A percentile compares a stretch with the other conserved stretches of the same genome.
Conservation (phyloP, 2,888 invertebrate species). For the Trissolcus brochymenae region DNA sequence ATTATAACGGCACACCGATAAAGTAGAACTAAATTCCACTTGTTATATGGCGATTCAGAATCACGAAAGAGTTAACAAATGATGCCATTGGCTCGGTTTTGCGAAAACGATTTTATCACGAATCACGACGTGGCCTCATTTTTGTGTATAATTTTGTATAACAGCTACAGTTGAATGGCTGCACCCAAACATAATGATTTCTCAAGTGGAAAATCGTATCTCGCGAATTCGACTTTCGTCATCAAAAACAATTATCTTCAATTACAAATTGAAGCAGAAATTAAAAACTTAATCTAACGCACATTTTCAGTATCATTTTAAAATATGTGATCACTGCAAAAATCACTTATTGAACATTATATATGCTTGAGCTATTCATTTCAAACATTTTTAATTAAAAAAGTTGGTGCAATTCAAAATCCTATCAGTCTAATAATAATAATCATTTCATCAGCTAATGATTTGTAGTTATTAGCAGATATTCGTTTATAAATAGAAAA, state of each 20-base stretch:
- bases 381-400: constrained; percentile 42
- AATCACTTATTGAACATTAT: too few relatives aligned
- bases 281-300: too few relatives aligned
- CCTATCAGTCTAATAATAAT: too few relatives aligned
- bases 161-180: background rate
- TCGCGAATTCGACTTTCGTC: too few relatives aligned
- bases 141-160: constrained; percentile 8
- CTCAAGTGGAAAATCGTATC: constrained; percentile 29
- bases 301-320: too few relatives aligned
- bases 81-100: background rate
- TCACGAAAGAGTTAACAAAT: too few relatives aligned
- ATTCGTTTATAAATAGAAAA: too few relatives aligned
- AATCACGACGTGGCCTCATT: constrained; percentile 18
- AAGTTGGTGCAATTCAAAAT: background rate
- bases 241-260: background rate
- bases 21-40: constrained; percentile 17
- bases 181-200: background rate
- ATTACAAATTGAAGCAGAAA: constrained; percentile 8
- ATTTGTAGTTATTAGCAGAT: too few relatives aligned
- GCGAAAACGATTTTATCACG: too few relatives aligned
- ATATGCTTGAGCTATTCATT: too few relatives aligned
- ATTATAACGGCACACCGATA: constrained; percentile 24
- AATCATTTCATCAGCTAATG: too few relatives aligned
- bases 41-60: background rate
- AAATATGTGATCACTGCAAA: too few relatives aligned